Evolutionary conservation across 2,113 vertebrate species (phyloP), one percentile per base, ranked within the genome.

Genomic region (Osmerus mordax): DNA sequence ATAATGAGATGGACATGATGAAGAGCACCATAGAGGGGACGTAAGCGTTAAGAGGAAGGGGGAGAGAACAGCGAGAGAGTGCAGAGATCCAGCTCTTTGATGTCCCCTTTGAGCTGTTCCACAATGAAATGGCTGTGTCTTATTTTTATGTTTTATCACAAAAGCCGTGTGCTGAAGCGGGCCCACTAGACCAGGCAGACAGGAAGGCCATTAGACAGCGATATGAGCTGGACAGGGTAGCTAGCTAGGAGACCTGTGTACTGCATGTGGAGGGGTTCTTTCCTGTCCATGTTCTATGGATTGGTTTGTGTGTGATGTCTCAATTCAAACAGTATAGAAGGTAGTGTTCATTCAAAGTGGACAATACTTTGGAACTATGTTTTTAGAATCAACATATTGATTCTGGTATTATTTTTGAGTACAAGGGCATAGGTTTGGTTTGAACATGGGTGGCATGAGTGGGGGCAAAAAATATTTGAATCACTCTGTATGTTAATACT

Each of bases 91-190:
- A 70, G 82, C 81, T 71, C 82, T 86, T 83, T 79, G 72, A 87
- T 85, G 87, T 83, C 85, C 78, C 81, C 67, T 76, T 83, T 78
- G 78, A 84, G 75, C 84, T 74, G 47, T 66, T 70, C 80, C 77
- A 81, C 82, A 87, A 88, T 87, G 83, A 88, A 88, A 87, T 80
- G 86, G 73, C 47, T 59, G 75, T 83, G 87, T 88, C 87, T 88
- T 84, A 82, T 87, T 86, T 89, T 87, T 88, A 87, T 89, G 87
- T 91, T 87, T 90, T 89, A 90, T 90, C 90, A 90, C 86, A 79
- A 78, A 77, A 85, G 84, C 74, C 70, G 79, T 81, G 80, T 82
- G 73, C 65, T 76, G 52, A 83, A 84, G 80, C 82, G 79, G 86
- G 78, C 88, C 84, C 88, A 2, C 51, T 87, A 86, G 90, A 88